Evolutionary conservation across 2,888 invertebrate species (phyloP), one percentile per base, ranked within the genome.

Genomic region (Tetragnatha montana): DNA sequence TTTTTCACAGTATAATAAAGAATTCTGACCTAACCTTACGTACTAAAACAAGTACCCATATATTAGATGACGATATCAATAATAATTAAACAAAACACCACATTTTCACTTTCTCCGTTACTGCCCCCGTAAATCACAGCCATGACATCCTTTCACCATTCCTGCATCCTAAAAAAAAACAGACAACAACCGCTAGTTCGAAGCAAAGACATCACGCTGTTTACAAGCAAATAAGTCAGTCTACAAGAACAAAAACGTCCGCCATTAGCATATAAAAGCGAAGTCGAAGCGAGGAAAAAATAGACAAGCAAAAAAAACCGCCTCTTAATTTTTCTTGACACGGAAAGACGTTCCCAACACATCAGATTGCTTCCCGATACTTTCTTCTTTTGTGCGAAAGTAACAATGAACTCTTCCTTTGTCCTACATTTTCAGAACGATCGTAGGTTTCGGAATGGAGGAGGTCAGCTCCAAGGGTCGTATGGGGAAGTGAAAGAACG

Each of bases 351-450:
- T 47, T 21, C 47, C 84, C 84, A 69, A 79, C 78, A 17, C n/a
- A 70, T n/a, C 19, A 80, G 74, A 81, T 78, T 51, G 75, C 85
- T 78, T 89, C 81, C 71, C 85, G 81, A 89, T 85, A 89, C 76
- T 85, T 80, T 85, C 85, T 12, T 85, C 89, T 76, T 80, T 89
- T 89, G 84, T 89, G 89, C 49, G 70, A 83, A n/a, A 50, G 85
- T 89, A 89, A 89, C 89, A 89, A 89, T 89, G 89, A 89, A 89
- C 89, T 89, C 85, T 86, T 89, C 85, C 89, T 89, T 81, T 89
- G 85, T 81, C 85, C 89, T 70, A 89, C 21, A 85, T 89, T 70
- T n/a, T 71, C 17, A 60, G 17, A 22, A 70, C 10, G 70, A 69
- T 71, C 51, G 70, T 47, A 10, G 17, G 6, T 50, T n/a, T 49